Evolutionary conservation across 1,140 invertebrate genomes (phyloP).

Genomic region (Semibalanus balanoides): DNA sequence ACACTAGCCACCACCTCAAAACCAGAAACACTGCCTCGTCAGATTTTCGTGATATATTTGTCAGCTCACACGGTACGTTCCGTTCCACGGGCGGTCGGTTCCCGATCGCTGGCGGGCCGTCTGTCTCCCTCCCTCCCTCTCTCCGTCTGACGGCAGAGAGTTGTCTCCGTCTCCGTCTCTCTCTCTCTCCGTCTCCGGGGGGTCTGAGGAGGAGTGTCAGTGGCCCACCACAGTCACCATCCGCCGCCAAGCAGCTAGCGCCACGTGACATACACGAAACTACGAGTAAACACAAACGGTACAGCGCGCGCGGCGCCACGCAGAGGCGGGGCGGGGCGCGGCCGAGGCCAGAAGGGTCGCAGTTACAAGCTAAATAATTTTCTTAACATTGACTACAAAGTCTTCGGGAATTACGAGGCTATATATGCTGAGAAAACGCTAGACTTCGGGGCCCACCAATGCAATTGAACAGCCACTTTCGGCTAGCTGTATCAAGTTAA

Average conservation of each 20-base stretch:
- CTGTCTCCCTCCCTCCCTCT: no score
- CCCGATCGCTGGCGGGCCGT: no score
- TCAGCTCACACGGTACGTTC: no score
- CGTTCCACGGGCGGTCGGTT: no score
- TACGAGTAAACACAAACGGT: not conserved
- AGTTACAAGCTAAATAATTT: not conserved
- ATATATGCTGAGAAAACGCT: not conserved
- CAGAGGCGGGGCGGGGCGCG: no score
- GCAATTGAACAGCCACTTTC: not conserved
- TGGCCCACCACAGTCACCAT: not conserved
- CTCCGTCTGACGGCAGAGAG: no score
- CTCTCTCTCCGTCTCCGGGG: no score
- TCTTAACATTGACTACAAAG: not conserved
- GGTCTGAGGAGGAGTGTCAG: not conserved
- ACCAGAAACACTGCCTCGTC: no score
- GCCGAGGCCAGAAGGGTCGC: not conserved
- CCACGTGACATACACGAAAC: not conserved
- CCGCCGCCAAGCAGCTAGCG: not conserved
- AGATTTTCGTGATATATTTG: no score
- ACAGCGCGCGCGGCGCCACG: not conserved
- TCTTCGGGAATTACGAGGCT: slow-evolving; percentile 1
- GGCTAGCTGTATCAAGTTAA: not conserved
- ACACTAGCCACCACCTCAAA: no score
- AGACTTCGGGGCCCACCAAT: not conserved
- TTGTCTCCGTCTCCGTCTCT: no score